These are phyloP conservation scores for Plectropomus leopardus DNA, from an alignment of 2,113 vertebrate genomes.

Conservation along the genomic window DNA sequence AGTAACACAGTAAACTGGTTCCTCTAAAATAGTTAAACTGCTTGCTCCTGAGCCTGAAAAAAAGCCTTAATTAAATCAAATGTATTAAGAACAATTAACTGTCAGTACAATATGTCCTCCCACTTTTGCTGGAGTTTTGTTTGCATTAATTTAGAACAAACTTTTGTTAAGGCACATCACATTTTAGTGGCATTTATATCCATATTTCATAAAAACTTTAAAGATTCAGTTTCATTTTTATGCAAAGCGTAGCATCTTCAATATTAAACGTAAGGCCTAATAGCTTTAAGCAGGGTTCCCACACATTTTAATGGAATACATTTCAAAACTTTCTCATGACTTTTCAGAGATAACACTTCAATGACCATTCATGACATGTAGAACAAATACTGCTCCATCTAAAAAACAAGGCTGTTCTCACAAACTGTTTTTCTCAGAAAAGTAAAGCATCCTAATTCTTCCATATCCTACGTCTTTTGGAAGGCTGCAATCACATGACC, in stretches of 20 bases:
- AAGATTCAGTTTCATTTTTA: not conserved
- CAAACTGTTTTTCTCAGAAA: too few relatives aligned
- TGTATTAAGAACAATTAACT: not conserved
- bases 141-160: not conserved
- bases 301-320: too few relatives aligned
- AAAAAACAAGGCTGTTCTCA: too few relatives aligned
- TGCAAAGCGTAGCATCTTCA: not conserved
- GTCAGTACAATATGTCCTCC: not conserved
- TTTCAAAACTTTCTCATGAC: too few relatives aligned
- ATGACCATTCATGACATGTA: too few relatives aligned
- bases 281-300: too few relatives aligned
- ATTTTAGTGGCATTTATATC: not conserved
- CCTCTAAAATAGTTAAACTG: not conserved
- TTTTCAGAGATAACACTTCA: too few relatives aligned
- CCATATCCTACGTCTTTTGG: too few relatives aligned
- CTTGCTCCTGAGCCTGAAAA: constrained; percentile 9
- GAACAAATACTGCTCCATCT: too few relatives aligned
- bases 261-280: not conserved
- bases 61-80: not conserved
- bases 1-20: not conserved
- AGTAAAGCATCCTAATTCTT: too few relatives aligned
- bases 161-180: not conserved
- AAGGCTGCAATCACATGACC: too few relatives aligned
- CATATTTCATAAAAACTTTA: not conserved
- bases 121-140: not conserved